These are phyloP conservation scores for Myanophis thanlyinensis DNA, from an alignment of 2,113 vertebrate species.

Conservation along the genomic window DNA sequence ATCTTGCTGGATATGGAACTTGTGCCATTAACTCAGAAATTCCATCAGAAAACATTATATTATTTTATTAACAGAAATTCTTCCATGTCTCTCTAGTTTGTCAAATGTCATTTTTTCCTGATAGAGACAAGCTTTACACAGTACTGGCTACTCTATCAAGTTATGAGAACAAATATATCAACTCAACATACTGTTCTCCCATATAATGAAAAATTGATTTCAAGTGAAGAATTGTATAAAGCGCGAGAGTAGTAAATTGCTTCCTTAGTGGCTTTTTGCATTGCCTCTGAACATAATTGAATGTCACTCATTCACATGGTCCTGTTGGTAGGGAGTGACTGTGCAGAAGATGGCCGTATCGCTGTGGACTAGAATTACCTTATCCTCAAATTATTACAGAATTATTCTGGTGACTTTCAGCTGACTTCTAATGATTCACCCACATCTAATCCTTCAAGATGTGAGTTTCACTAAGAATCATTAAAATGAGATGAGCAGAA, in stretches of 20 bases:
- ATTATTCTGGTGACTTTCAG: conserved; percentile 58
- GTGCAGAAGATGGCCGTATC: conserved; percentile 67
- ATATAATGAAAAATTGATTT: conserved; percentile 72
- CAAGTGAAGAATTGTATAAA: conserved; percentile 65
- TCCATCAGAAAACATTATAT: conserved; percentile 38
- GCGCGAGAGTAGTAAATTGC: conserved; percentile 68
- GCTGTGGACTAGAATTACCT: conserved; percentile 63
- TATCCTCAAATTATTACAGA: conserved; percentile 55
- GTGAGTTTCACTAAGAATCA: neutral
- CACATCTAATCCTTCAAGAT: neutral
- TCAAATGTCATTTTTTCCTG: conserved; percentile 54
- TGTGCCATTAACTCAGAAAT: conserved; percentile 40
- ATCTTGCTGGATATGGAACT: conserved; percentile 8
- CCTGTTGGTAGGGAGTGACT: conserved; percentile 66
- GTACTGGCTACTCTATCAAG: conserved; percentile 44
- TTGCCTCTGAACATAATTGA: conserved; percentile 74
- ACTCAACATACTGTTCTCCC: conserved; percentile 51
- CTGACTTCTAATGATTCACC: neutral
- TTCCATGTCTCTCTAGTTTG: conserved; percentile 39
- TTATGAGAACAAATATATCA: conserved; percentile 63
- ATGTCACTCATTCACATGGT: conserved; percentile 72
- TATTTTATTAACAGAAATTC: conserved; percentile 35
- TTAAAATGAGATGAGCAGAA: neutral
- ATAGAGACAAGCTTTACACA: conserved; percentile 48
- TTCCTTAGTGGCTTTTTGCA: conserved; percentile 74